phyloP scores from a whole-genome alignment of 2,113 vertebrate genomes.

The Cephalopholis sonnerati region DNA sequence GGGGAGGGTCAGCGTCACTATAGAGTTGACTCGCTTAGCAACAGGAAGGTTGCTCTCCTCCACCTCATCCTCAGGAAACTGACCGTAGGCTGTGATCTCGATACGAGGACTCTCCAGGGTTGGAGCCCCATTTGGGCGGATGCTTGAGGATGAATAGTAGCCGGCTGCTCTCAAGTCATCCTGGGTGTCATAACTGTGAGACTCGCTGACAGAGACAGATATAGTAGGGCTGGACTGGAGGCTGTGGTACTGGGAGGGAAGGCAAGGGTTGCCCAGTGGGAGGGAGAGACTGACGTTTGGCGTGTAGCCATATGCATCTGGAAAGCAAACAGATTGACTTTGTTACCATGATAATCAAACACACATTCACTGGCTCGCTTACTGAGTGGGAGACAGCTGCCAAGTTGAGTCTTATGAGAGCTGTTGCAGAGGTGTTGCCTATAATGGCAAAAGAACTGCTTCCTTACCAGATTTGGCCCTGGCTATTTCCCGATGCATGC shows the following conservation, averaged over 20 bases:
- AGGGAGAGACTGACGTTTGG: slow-evolving; percentile 88
- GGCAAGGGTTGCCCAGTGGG: slow-evolving; percentile 88
- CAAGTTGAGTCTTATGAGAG: slow-evolving; percentile 46
- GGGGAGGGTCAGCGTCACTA: slow-evolving; percentile 93
- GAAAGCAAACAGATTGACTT: slow-evolving; percentile 72
- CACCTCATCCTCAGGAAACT: slow-evolving; percentile 90
- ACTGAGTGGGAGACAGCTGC: slow-evolving; percentile 34
- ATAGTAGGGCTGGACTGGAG: slow-evolving; percentile 89
- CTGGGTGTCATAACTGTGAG: slow-evolving; percentile 85
- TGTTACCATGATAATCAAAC: slow-evolving; percentile 68
- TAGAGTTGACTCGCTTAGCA: slow-evolving; percentile 87
- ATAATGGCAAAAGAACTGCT: slow-evolving; percentile 43
- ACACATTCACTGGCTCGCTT: slow-evolving; percentile 54
- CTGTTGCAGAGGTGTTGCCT: slow-evolving; percentile 49
- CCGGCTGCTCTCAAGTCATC: slow-evolving; percentile 84
- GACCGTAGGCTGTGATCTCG: slow-evolving; percentile 95
- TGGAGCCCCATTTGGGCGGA: slow-evolving; percentile 90
- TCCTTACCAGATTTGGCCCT: slow-evolving; percentile 47
- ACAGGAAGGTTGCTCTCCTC: slow-evolving; percentile 87
- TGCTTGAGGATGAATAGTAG: slow-evolving; percentile 84
- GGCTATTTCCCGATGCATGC: slow-evolving; percentile 10
- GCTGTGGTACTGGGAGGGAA: slow-evolving; percentile 90
- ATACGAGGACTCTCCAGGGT: slow-evolving; percentile 96
- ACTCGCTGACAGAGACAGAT: slow-evolving; percentile 87
- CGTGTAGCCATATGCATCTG: slow-evolving; percentile 93